Percentiles rank a stretch among this genome's conserved stretches.
Conservation (phyloP, 2,888 invertebrate genomes). For the Pediacus dermestoides region DNA sequence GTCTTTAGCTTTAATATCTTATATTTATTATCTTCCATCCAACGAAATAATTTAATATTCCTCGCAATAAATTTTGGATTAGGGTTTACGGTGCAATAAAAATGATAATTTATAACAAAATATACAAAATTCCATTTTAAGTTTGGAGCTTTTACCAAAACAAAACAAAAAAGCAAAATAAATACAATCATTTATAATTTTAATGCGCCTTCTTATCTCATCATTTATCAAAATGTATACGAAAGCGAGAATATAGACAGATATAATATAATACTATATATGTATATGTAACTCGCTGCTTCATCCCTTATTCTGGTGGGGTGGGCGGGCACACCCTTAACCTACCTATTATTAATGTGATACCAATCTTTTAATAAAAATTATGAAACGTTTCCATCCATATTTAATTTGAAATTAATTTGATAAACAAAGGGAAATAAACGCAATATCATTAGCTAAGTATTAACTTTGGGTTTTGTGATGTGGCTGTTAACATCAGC, state of each 20-base stretch:
- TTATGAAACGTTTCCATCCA: slow-evolving; percentile 39
- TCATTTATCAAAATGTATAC: slow-evolving; percentile 40
- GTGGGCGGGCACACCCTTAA: slow-evolving; percentile 29
- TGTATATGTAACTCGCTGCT: too few relatives aligned
- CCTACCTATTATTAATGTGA: slow-evolving; percentile 45
- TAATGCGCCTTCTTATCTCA: slow-evolving; percentile 36
- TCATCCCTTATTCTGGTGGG: too few relatives aligned
- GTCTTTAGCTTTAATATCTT: slow-evolving; percentile 50
- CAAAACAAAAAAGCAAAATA: slow-evolving; percentile 28
- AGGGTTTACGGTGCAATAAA: slow-evolving; percentile 51
- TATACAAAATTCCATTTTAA: slow-evolving; percentile 45
- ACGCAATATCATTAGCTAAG: slow-evolving; percentile 17
- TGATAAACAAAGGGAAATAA: slow-evolving; percentile 15
- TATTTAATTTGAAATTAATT: slow-evolving; percentile 23
- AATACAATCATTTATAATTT: slow-evolving; percentile 41
- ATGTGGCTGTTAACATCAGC: too few relatives aligned
- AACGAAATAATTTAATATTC: slow-evolving; percentile 52
- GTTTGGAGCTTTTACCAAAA: slow-evolving; percentile 24
- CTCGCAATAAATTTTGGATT: slow-evolving; percentile 51
- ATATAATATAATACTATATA: slow-evolving; percentile 2
- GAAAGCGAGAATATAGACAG: too few relatives aligned
- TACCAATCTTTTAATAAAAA: slow-evolving; percentile 48
- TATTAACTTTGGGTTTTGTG: too few relatives aligned
- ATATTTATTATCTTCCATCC: slow-evolving; percentile 49
- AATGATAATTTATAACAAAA: slow-evolving; percentile 52